Evolutionary conservation across 2,797 vertebrate genomes (phyloP).

Genomic region (Perodicticus potto): DNA sequence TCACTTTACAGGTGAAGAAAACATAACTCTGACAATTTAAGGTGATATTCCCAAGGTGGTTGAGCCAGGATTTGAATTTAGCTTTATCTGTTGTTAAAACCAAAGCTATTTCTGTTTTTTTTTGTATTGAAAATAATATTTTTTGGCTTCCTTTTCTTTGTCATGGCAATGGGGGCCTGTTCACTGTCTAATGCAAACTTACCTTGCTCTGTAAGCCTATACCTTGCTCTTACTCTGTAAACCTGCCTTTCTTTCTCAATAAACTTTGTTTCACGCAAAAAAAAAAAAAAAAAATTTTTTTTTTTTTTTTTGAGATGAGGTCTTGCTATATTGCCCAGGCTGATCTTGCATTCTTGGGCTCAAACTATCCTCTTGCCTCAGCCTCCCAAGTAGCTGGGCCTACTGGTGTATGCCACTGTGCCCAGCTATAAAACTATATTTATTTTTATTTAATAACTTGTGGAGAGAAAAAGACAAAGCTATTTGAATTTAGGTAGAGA

Average conservation of each 20-base stretch:
- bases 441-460: constrained; percentile 45
- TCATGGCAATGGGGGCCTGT: too few species aligned
- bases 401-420: too few species aligned
- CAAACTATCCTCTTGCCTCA: not conserved
- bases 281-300: too few species aligned
- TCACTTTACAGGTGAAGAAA: constrained; percentile 51
- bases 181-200: too few species aligned
- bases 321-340: not conserved
- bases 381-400: not conserved
- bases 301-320: not conserved
- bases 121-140: constrained; percentile 31
- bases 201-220: too few species aligned
- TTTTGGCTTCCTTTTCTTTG: not conserved
- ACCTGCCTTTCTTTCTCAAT: too few species aligned
- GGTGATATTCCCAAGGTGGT: constrained; percentile 45
- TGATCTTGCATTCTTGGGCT: not conserved
- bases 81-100: constrained; percentile 43
- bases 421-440: too few species aligned
- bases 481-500: constrained; percentile 56
- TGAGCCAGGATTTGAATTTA: constrained; percentile 66
- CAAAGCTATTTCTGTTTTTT: constrained; percentile 65
- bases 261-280: too few species aligned
- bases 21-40: constrained; percentile 59
- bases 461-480: constrained; percentile 19
- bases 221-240: too few species aligned